Percentiles rank a stretch among this genome's conserved stretches.
phyloP scores from a whole-genome alignment of 1,140 invertebrate species.

The Drosophila ficusphila region DNA sequence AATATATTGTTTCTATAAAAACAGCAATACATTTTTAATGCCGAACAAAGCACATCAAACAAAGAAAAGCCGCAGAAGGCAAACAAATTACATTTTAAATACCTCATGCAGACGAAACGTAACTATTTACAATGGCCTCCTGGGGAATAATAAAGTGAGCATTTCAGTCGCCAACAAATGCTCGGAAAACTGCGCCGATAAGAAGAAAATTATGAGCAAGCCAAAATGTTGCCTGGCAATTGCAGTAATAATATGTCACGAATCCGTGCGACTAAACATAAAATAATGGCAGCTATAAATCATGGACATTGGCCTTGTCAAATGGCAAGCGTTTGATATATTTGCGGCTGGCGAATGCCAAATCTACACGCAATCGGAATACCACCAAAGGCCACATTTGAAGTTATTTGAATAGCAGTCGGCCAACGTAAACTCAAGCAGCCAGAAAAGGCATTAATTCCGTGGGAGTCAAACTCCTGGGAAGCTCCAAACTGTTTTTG shows the following conservation, averaged over 20 bases:
- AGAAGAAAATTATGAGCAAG: constrained; percentile 16
- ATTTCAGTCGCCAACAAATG: constrained; percentile 22
- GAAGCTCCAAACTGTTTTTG: background rate
- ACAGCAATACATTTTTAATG: constrained; percentile 53
- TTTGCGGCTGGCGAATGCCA: constrained; percentile 51
- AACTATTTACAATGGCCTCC: constrained; percentile 17
- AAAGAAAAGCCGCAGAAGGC: constrained; percentile 1
- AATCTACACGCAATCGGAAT: constrained; percentile 57
- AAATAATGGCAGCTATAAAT: constrained; percentile 69
- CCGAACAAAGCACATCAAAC: constrained; percentile 1
- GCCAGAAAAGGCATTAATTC: background rate
- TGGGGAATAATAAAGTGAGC: constrained; percentile 19
- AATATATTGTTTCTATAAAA: constrained; percentile 22
- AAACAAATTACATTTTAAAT: constrained; percentile 16
- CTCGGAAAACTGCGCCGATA: constrained; percentile 19
- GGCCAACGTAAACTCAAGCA: constrained; percentile 8
- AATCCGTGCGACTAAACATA: constrained; percentile 69
- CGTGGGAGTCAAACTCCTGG: background rate
- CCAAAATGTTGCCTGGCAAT: constrained; percentile 26
- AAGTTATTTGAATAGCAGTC: constrained; percentile 32
- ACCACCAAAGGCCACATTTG: constrained; percentile 24
- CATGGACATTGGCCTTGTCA: constrained; percentile 68
- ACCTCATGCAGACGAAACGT: constrained; percentile 11
- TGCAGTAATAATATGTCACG: constrained; percentile 42
- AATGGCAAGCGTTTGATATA: constrained; percentile 55